These are phyloP conservation scores for Aegithalos caudatus DNA, from an alignment of 2,113 vertebrate genomes.

Conservation along the genomic window DNA sequence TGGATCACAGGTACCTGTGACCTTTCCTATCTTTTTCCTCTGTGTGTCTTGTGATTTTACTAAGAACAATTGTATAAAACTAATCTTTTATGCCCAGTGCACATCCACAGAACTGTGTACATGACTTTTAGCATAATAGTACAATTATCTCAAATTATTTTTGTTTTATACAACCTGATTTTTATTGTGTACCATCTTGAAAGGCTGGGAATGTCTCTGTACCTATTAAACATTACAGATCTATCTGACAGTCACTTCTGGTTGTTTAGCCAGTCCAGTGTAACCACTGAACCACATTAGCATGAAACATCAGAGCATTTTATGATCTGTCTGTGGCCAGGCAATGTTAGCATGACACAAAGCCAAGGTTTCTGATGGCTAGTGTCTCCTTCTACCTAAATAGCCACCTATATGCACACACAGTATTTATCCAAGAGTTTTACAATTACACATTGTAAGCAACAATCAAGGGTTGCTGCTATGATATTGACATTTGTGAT, in stretches of 20 bases:
- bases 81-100: not conserved
- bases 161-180: not conserved
- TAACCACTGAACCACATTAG: not conserved
- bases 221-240: not conserved
- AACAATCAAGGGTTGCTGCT: not conserved
- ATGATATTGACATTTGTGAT: not conserved
- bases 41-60: not conserved
- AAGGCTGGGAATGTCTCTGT: not conserved
- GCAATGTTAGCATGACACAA: not conserved
- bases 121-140: not conserved
- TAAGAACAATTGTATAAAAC: not conserved
- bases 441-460: not conserved
- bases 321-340: not conserved
- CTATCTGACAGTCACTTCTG: not conserved
- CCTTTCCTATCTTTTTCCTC: not conserved
- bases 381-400: not conserved
- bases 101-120: not conserved
- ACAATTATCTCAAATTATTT: no score
- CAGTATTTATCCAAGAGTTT: not conserved
- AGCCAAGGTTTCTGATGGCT: not conserved
- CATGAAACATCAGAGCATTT: not conserved
- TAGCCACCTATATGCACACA: not conserved
- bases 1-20: not conserved
- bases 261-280: not conserved
- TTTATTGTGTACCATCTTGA: not conserved